Conservation (phyloP, 1,140 invertebrate species). For the Nilaparvata lugens region DNA sequence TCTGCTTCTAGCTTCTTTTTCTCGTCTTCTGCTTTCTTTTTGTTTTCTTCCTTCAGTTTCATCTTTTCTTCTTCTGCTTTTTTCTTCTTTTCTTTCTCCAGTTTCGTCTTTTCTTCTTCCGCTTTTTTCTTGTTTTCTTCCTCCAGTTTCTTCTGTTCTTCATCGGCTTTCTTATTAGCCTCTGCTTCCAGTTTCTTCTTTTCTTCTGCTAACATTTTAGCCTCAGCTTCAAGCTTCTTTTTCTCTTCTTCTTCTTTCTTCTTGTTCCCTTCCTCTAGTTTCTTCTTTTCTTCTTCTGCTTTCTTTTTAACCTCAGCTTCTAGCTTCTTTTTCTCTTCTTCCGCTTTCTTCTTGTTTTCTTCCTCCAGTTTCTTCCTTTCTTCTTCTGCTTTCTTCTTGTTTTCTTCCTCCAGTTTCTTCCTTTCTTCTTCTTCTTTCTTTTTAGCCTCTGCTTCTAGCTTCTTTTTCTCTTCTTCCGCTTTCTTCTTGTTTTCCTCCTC, state of each 20-base stretch:
- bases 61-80: neutral
- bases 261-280: slow-evolving; percentile 1
- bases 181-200: neutral
- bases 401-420: too few relatives aligned
- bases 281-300: neutral
- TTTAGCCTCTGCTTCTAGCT: too few relatives aligned
- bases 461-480: too few relatives aligned
- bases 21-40: neutral
- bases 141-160: slow-evolving; percentile 1
- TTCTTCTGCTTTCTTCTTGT: too few relatives aligned
- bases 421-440: too few relatives aligned
- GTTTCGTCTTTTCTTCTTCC: slow-evolving; percentile 3
- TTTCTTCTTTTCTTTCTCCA: slow-evolving; percentile 20
- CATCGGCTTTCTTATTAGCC: neutral
- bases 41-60: neutral
- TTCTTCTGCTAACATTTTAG: slow-evolving; percentile 28
- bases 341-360: neutral
- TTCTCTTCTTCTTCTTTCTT: slow-evolving; percentile 22
- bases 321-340: slow-evolving; percentile 15
- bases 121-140: slow-evolving; percentile 14
- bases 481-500: too few relatives aligned
- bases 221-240: slow-evolving; percentile 24
- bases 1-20: slow-evolving; percentile 15
- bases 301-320: slow-evolving; percentile 6
- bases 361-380: too few relatives aligned